phyloP scores from a whole-genome alignment of 2,888 invertebrate species.

The Tetranychus piercei region DNA sequence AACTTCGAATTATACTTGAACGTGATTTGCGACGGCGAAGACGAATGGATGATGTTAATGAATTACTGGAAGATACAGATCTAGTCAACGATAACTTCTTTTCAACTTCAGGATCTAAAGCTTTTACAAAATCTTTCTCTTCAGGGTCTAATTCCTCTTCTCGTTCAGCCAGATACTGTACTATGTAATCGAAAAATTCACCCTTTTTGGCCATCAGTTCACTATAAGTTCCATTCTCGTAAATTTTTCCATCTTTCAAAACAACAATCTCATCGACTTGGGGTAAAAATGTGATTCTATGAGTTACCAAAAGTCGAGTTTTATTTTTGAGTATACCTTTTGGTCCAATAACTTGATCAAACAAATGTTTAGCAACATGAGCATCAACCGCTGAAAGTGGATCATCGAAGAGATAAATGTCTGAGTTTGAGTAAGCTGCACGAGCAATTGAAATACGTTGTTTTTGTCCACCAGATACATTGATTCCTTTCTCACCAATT shows the following conservation, averaged over 20 bases:
- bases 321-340: slow-evolving; percentile 38
- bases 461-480: slow-evolving; percentile 33
- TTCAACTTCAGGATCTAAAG: too few species aligned
- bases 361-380: slow-evolving; percentile 93
- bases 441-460: slow-evolving; percentile 37
- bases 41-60: not conserved
- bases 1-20: too few species aligned
- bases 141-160: slow-evolving; percentile 27
- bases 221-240: slow-evolving; percentile 73
- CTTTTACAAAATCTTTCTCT: not conserved
- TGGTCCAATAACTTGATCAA: slow-evolving; percentile 75
- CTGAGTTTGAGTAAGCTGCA: slow-evolving; percentile 56
- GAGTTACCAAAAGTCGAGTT: slow-evolving; percentile 82
- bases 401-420: slow-evolving; percentile 36
- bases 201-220: slow-evolving; percentile 60
- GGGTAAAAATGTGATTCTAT: slow-evolving; percentile 77
- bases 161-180: slow-evolving; percentile 34
- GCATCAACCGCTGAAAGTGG: slow-evolving; percentile 54
- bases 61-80: not conserved
- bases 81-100: not conserved
- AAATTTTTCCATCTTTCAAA: slow-evolving; percentile 62
- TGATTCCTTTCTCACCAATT: slow-evolving; percentile 39
- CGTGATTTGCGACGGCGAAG: too few species aligned
- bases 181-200: slow-evolving; percentile 40
- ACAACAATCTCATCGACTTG: slow-evolving; percentile 78